phyloP scores from a whole-genome alignment of 92 coral and sea anemone genomes.

The Zoanthus sociatus region DNA sequence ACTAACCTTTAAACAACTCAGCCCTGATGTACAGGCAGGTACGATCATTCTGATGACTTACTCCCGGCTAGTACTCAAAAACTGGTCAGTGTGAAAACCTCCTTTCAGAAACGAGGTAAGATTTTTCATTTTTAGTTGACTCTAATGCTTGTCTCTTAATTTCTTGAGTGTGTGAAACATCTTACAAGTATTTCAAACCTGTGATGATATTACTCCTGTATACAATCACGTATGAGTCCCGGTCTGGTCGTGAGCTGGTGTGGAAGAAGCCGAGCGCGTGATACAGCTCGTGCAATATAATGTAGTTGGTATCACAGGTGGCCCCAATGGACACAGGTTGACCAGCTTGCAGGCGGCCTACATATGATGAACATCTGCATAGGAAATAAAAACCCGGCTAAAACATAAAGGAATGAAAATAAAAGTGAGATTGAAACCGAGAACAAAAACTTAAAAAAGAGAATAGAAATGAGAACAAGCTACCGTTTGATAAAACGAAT shows the following conservation, averaged over 20 bases:
- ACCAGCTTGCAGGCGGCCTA: slow-evolving; percentile 65
- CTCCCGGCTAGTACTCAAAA: too few relatives aligned
- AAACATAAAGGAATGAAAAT: not conserved
- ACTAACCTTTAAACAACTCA: too few relatives aligned
- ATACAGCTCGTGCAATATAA: slow-evolving; percentile 84
- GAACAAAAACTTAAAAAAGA: not conserved
- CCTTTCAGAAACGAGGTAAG: too few relatives aligned
- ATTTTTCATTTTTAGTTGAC: too few relatives aligned
- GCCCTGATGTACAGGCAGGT: too few relatives aligned
- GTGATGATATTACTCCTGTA: slow-evolving; percentile 62
- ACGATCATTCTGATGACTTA: too few relatives aligned
- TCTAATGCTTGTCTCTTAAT: too few relatives aligned
- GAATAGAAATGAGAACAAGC: not conserved
- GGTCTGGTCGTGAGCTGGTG: slow-evolving; percentile 94
- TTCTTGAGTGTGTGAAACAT: too few relatives aligned
- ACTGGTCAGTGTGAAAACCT: too few relatives aligned
- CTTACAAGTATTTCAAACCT: slow-evolving; percentile 50
- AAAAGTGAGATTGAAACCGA: not conserved
- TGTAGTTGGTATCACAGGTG: slow-evolving; percentile 69
- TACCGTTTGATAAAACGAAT: too few relatives aligned
- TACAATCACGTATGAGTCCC: slow-evolving; percentile 88
- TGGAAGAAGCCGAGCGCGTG: slow-evolving; percentile 96
- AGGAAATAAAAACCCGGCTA: not conserved
- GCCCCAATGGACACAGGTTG: slow-evolving; percentile 87
- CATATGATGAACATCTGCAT: slow-evolving; percentile 85